These are phyloP conservation scores for Hyla sarda DNA, from an alignment of 2,113 vertebrate species.

Conservation along the genomic window DNA sequence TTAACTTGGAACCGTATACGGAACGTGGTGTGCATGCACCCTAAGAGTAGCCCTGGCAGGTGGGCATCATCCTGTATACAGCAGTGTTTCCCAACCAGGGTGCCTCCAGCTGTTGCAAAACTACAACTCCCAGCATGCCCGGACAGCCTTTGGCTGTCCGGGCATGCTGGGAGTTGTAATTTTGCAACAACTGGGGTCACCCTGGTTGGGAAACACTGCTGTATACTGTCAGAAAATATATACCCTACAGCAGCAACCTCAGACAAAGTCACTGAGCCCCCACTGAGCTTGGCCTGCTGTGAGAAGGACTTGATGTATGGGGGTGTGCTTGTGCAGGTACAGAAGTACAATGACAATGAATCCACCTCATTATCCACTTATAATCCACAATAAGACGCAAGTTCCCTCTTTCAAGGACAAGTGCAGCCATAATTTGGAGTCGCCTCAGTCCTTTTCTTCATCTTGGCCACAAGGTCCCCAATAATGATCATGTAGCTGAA, in stretches of 20 bases:
- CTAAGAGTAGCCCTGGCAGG: neutral
- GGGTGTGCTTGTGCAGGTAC: slow-evolving; percentile 23
- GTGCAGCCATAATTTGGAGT: slow-evolving; percentile 40
- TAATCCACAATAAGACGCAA: slow-evolving; percentile 52
- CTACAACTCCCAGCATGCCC: too few relatives aligned
- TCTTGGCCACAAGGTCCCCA: slow-evolving; percentile 24
- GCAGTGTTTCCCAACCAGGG: too few relatives aligned
- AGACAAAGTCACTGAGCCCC: neutral
- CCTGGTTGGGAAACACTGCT: too few relatives aligned
- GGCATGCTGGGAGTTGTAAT: too few relatives aligned
- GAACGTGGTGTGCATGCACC: too few relatives aligned
- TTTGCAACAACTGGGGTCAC: too few relatives aligned
- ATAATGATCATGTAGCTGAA: slow-evolving; percentile 28
- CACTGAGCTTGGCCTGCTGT: slow-evolving; percentile 15
- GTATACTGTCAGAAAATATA: neutral
- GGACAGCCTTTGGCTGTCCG: too few relatives aligned
- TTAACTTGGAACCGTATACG: too few relatives aligned
- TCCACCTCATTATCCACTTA: slow-evolving; percentile 54
- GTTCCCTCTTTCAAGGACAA: slow-evolving; percentile 34
- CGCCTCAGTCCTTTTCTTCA: slow-evolving; percentile 26
- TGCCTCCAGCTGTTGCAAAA: too few relatives aligned
- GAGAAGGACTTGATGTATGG: slow-evolving; percentile 31
- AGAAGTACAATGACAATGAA: neutral
- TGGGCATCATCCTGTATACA: neutral
- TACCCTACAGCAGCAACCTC: slow-evolving; percentile 4